These are phyloP conservation scores for Megalops cyprinoides DNA, from an alignment of 2,797 vertebrate genomes.

Conservation along the genomic window DNA sequence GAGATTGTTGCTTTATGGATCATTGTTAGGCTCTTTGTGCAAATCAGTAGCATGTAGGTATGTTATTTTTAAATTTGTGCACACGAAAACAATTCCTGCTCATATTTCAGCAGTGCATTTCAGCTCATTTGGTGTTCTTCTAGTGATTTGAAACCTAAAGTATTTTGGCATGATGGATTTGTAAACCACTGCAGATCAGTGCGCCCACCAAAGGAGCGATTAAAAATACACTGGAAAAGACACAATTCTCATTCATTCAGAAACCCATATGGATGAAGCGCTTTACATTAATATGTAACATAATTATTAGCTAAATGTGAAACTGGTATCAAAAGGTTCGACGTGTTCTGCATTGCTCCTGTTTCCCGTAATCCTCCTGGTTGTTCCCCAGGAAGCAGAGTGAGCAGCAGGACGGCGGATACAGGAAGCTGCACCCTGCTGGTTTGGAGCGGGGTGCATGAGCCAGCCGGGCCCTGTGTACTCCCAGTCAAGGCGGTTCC, in stretches of 20 bases:
- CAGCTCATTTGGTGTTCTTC: not conserved
- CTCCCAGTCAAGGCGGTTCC: conserved; percentile 56
- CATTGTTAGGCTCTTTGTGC: too few species aligned
- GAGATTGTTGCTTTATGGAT: too few species aligned
- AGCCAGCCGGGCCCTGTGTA: conserved; percentile 61
- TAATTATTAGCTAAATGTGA: too few species aligned
- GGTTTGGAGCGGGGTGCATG: conserved; percentile 59
- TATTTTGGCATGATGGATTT: too few species aligned
- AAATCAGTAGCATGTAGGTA: not conserved
- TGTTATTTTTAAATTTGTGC: not conserved
- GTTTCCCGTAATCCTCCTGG: conserved; percentile 54
- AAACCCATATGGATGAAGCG: too few species aligned
- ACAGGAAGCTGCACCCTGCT: conserved; percentile 57
- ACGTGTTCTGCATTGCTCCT: conserved; percentile 52
- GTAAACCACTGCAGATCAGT: too few species aligned
- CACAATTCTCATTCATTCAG: too few species aligned
- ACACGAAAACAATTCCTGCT: not conserved
- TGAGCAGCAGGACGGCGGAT: conserved; percentile 35
- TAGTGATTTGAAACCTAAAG: not conserved
- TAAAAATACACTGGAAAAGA: too few species aligned
- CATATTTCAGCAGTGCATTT: not conserved
- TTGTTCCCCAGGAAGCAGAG: conserved; percentile 44
- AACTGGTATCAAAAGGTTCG: not conserved
- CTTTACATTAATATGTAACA: too few species aligned
- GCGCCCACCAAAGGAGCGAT: too few species aligned